These are phyloP conservation scores for Chaetura pelagica DNA, from an alignment of 2,113 vertebrate genomes.

Conservation along the genomic window DNA sequence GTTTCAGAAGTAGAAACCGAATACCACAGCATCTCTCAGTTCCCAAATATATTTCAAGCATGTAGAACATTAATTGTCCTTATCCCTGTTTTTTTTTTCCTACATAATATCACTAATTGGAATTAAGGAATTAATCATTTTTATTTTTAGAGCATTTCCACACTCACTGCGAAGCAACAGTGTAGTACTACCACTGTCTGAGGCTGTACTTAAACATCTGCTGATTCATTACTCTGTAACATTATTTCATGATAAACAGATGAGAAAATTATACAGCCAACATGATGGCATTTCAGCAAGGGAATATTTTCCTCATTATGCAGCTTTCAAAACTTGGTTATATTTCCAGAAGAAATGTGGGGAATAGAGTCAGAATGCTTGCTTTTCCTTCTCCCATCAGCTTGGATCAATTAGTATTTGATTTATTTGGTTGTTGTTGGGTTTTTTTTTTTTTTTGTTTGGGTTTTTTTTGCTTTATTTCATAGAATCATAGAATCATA, in stretches of 20 bases:
- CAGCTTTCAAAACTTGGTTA: neutral
- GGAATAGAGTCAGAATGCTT: neutral
- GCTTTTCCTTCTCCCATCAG: neutral
- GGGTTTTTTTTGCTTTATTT: conserved; percentile 1
- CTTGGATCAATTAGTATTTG: neutral
- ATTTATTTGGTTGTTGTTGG: neutral
- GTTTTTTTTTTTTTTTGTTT: neutral
- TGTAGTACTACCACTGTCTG: neutral
- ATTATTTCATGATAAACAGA: neutral
- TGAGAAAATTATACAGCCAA: neutral
- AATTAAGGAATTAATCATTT: neutral
- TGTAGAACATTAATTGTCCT: neutral
- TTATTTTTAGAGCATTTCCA: neutral
- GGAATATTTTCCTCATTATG: neutral
- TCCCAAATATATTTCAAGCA: neutral
- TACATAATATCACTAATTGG: neutral
- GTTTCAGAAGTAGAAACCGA: neutral
- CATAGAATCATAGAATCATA: no score
- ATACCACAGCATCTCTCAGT: neutral
- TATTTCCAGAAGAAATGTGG: neutral
- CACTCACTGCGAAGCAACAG: neutral
- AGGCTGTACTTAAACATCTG: neutral
- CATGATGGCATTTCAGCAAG: neutral
- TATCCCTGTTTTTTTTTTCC: neutral
- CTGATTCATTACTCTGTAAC: neutral